These are phyloP conservation scores for Scelioninae gen. 2 DNA, from an alignment of 2,888 invertebrate species.

Conservation along the genomic window DNA sequence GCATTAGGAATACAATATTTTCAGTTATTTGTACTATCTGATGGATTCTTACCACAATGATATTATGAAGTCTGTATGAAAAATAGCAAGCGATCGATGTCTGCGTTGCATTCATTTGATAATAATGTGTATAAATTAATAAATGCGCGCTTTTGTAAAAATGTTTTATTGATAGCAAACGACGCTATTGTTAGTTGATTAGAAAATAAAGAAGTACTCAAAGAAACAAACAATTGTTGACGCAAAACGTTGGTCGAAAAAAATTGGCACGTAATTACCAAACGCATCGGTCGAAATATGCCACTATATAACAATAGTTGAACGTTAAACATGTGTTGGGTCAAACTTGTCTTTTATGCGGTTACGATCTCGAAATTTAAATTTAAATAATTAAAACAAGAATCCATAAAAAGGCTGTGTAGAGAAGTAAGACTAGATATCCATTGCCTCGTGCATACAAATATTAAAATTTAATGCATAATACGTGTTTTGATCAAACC, in stretches of 20 bases:
- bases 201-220: not conserved
- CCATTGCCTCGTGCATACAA: conserved; percentile 26
- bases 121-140: conserved; percentile 1
- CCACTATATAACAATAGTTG: not conserved
- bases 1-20: not conserved
- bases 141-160: conserved; percentile 17
- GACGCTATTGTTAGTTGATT: conserved; percentile 1
- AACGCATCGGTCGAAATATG: too few species aligned
- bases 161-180: conserved; percentile 8
- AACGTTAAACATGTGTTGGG: conserved; percentile 1
- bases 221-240: not conserved
- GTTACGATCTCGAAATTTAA: conserved; percentile 43
- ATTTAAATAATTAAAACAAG: conserved; percentile 46
- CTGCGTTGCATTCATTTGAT: conserved; percentile 12
- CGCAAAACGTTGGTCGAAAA: conserved; percentile 1
- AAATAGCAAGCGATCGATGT: conserved; percentile 2
- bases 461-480: conserved; percentile 9
- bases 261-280: not conserved
- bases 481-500: conserved; percentile 2
- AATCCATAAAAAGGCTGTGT: conserved; percentile 49
- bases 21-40: not conserved
- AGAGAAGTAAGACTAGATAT: conserved; percentile 55
- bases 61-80: conserved; percentile 61
- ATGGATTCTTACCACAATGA: conserved; percentile 64
- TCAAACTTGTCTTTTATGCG: conserved; percentile 22